Percentiles rank a stretch among this genome's conserved stretches.
These are phyloP conservation scores for Synaphobranchus kaupii DNA, from an alignment of 2,797 vertebrate species.

Conservation along the genomic window DNA sequence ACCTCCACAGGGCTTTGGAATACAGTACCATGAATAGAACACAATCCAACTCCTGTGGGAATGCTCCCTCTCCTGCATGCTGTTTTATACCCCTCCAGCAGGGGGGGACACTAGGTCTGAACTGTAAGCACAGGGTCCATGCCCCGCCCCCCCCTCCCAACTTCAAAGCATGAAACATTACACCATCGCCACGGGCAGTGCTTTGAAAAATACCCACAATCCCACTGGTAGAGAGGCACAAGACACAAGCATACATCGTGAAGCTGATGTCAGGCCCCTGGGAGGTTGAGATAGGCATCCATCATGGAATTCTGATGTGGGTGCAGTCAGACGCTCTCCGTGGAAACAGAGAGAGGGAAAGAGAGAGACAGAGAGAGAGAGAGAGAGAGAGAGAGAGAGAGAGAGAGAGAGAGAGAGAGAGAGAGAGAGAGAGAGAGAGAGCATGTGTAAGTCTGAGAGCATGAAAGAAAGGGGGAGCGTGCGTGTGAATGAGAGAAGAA, in stretches of 20 bases:
- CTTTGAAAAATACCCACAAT: constrained; percentile 4
- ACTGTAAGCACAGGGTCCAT: not conserved
- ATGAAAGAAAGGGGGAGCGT: not conserved
- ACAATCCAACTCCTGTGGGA: no score
- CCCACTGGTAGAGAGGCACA: not conserved
- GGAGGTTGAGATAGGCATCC: not conserved
- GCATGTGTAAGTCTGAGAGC: not conserved
- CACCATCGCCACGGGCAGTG: not conserved
- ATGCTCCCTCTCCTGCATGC: not conserved
- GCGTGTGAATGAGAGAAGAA: not conserved
- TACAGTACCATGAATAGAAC: no score
- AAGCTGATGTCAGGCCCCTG: not conserved
- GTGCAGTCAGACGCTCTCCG: no score
- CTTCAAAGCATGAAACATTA: not conserved
- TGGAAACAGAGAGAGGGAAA: no score
- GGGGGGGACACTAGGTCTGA: not conserved
- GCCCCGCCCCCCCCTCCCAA: not conserved
- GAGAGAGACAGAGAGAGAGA: not conserved
- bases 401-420: no score
- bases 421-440: not conserved
- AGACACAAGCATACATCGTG: not conserved
- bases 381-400: not conserved
- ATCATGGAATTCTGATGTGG: no score
- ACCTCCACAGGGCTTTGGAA: no score
- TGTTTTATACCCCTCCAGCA: not conserved